Evolutionary conservation across 2,113 vertebrate genomes (phyloP).

Genomic region (Pelobates fuscus): DNA sequence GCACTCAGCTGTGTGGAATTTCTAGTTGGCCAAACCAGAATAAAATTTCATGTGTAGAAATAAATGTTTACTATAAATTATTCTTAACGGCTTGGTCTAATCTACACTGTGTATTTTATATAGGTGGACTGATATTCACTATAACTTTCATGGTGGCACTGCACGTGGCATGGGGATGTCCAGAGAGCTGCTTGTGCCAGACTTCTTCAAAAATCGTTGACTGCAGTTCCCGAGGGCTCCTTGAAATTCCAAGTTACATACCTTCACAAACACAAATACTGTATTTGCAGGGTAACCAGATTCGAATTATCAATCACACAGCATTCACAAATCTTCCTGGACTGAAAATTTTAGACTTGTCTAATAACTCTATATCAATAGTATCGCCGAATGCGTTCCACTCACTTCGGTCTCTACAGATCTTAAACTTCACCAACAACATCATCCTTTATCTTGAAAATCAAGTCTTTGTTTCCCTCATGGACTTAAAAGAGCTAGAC

Average conservation of each 20-base stretch:
- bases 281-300: constrained; percentile 86
- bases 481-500: constrained; percentile 82
- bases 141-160: constrained; percentile 61
- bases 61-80: background rate
- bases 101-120: constrained; percentile 47
- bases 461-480: constrained; percentile 78
- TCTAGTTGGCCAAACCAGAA: background rate
- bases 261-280: constrained; percentile 82
- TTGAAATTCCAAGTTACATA: constrained; percentile 78
- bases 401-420: constrained; percentile 76
- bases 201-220: constrained; percentile 78
- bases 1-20: background rate
- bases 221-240: constrained; percentile 82
- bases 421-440: constrained; percentile 86
- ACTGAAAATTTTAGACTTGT: constrained; percentile 83
- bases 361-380: constrained; percentile 88
- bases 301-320: constrained; percentile 78
- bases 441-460: constrained; percentile 83
- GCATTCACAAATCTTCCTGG: constrained; percentile 77
- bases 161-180: constrained; percentile 68
- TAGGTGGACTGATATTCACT: constrained; percentile 70
- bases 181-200: constrained; percentile 82
- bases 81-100: background rate
- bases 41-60: background rate
- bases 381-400: constrained; percentile 79